Evolutionary conservation across 2,888 invertebrate species (phyloP).

Genomic region (Drosophila stalkeri): DNA sequence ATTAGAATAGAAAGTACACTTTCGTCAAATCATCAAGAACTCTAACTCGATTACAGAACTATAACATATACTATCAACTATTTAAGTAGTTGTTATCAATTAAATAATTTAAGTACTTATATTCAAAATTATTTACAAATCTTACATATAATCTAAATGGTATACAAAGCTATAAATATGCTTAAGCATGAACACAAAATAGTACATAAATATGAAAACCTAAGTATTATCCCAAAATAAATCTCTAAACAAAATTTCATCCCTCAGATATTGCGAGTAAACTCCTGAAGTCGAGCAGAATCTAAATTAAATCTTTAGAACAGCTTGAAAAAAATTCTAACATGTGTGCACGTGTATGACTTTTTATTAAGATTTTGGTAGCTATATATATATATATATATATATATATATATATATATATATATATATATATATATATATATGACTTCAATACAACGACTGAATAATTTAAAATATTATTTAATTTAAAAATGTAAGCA

Average conservation of each 20-base stretch:
- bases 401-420: too few species aligned
- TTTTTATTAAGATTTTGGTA: too few species aligned
- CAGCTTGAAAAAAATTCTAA: not conserved
- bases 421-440: not conserved
- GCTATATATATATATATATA: too few species aligned
- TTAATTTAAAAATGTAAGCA: not conserved
- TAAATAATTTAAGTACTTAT: not conserved
- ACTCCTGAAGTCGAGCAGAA: not conserved
- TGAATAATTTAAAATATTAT: not conserved
- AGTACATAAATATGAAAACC: not conserved
- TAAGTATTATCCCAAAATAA: not conserved
- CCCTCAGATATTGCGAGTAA: not conserved
- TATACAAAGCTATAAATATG: not conserved
- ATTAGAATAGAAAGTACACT: slow-evolving; percentile 11
- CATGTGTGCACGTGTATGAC: not conserved
- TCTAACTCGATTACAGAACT: not conserved
- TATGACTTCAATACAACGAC: not conserved
- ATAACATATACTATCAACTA: slow-evolving; percentile 5
- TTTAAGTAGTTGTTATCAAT: not conserved
- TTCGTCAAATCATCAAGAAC: slow-evolving; percentile 2
- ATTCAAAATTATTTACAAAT: not conserved
- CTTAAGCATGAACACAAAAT: not conserved
- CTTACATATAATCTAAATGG: not conserved
- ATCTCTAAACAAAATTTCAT: not conserved
- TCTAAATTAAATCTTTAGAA: not conserved